These are phyloP conservation scores for Deroplatys truncata DNA, from an alignment of 2,888 invertebrate genomes.

Conservation along the genomic window DNA sequence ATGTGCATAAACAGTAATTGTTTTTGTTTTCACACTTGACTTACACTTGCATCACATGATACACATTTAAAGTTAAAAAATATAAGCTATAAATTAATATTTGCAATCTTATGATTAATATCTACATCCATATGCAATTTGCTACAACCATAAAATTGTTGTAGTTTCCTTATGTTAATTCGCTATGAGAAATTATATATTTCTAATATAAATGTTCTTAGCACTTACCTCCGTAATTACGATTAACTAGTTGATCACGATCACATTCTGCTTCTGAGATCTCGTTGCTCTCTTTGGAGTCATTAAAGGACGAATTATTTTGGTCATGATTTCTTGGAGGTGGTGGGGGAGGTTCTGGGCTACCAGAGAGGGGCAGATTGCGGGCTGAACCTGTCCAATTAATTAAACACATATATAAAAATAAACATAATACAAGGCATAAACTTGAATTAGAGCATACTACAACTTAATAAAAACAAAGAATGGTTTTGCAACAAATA, in stretches of 20 bases:
- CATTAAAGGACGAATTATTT: constrained; percentile 74
- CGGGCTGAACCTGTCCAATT: constrained; percentile 45
- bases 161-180: background rate
- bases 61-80: background rate
- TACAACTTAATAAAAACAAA: background rate
- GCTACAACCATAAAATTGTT: background rate
- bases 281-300: constrained; percentile 91
- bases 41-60: background rate
- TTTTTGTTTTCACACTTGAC: background rate
- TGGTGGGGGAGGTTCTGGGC: constrained; percentile 67
- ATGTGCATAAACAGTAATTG: background rate
- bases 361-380: constrained; percentile 55
- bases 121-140: too few relatives aligned
- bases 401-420: background rate
- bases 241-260: constrained; percentile 70
- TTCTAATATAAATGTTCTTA: background rate
- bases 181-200: background rate
- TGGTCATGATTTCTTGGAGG: constrained; percentile 76
- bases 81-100: background rate
- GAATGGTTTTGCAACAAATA: background rate
- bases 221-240: constrained; percentile 77
- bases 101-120: background rate
- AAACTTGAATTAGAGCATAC: background rate
- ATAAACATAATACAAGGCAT: background rate
- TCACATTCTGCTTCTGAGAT: constrained; percentile 92